phyloP scores from a whole-genome alignment of 1,140 invertebrate genomes.

The Parapsyche elsis region DNA sequence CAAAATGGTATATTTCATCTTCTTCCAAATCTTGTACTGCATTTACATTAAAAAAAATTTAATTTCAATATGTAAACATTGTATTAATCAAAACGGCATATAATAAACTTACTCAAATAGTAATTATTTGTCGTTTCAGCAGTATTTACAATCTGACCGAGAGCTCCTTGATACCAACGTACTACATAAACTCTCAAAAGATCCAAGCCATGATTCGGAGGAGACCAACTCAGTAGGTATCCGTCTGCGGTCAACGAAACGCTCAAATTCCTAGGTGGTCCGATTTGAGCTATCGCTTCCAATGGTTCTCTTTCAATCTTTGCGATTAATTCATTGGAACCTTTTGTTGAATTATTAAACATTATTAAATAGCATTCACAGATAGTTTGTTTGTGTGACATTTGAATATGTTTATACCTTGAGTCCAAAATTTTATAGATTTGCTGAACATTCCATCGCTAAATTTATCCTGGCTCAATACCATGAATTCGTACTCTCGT shows the following conservation, averaged over 20 bases:
- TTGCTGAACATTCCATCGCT: constrained; percentile 93
- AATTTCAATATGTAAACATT: not conserved
- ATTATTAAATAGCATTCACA: not conserved
- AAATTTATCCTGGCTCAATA: constrained; percentile 85
- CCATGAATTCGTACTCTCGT: constrained; percentile 90
- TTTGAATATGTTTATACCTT: too few relatives aligned
- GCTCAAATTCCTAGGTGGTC: constrained; percentile 75
- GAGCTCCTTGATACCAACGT: constrained; percentile 70
- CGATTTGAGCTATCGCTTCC: constrained; percentile 64
- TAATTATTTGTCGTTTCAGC: constrained; percentile 72
- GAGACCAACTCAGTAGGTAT: constrained; percentile 79
- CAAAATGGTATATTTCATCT: constrained; percentile 74
- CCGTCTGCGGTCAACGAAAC: constrained; percentile 72
- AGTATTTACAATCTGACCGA: constrained; percentile 69
- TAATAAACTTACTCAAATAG: constrained; percentile 45
- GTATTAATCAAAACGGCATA: not conserved
- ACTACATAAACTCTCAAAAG: constrained; percentile 71
- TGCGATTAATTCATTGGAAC: constrained; percentile 12
- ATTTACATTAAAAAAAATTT: constrained; percentile 55
- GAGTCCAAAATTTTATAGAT: constrained; percentile 80
- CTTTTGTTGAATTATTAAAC: constrained; percentile 3
- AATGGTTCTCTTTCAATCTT: not conserved
- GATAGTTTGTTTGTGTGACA: not conserved
- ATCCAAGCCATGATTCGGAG: constrained; percentile 71
- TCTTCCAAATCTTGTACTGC: constrained; percentile 73